Evolutionary conservation across 2,113 vertebrate genomes (phyloP).

Genomic region (Phaetusa simplex): DNA sequence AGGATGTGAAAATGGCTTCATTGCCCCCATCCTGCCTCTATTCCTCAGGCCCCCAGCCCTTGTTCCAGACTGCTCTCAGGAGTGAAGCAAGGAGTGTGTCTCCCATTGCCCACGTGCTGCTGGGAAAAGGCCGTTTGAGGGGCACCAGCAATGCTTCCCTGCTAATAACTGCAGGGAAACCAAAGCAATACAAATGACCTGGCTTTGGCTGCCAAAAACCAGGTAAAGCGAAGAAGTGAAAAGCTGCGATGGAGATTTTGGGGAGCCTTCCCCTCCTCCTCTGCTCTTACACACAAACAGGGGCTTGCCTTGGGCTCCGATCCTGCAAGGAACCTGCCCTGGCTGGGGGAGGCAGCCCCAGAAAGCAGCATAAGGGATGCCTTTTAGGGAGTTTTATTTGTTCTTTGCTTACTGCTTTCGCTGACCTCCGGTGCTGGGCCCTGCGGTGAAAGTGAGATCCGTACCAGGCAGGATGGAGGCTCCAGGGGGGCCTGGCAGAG

Average conservation of each 20-base stretch:
- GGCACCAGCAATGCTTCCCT: neutral
- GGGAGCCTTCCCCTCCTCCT: neutral
- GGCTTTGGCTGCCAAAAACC: neutral
- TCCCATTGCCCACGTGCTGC: neutral
- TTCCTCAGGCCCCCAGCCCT: neutral
- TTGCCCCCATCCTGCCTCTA: neutral
- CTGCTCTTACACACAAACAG: neutral
- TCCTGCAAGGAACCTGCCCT: neutral
- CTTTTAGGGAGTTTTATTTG: neutral
- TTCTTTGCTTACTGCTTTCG: neutral
- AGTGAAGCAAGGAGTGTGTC: neutral
- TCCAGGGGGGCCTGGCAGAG: neutral
- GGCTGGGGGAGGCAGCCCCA: neutral
- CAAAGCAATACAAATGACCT: neutral
- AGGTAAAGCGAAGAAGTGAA: neutral
- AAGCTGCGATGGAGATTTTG: neutral
- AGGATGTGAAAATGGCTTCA: neutral
- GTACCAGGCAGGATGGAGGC: neutral
- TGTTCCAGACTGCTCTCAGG: neutral
- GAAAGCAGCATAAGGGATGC: neutral
- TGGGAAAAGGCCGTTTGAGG: neutral
- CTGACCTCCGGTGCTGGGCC: neutral
- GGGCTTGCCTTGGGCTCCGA: neutral
- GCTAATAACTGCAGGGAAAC: neutral
- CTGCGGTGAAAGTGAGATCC: neutral